Percentiles rank a stretch among this genome's conserved stretches.
Evolutionary conservation across 2,797 vertebrate genomes (phyloP).

Genomic region (Pantherophis alleghaniensis): DNA sequence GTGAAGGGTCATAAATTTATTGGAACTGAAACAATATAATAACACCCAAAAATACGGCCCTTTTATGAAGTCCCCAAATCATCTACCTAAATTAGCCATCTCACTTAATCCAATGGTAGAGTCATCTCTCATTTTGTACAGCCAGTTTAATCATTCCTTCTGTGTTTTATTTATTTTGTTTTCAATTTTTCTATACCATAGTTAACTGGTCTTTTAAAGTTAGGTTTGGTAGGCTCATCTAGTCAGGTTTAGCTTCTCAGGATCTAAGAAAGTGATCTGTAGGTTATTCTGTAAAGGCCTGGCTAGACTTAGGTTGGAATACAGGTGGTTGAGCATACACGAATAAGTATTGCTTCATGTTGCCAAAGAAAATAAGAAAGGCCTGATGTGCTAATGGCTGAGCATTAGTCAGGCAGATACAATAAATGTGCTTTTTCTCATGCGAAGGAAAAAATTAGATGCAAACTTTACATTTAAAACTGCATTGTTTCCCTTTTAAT

Average conservation of each 20-base stretch:
- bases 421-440: conserved; percentile 84
- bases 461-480: conserved; percentile 98
- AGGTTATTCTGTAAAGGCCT: conserved; percentile 62
- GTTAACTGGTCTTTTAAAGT: conserved; percentile 16
- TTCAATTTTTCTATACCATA: conserved; percentile 34
- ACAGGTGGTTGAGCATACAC: conserved; percentile 60
- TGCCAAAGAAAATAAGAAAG: conserved; percentile 75
- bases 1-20: background rate
- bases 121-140: background rate
- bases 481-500: conserved; percentile 95
- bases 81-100: background rate
- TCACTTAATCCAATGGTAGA: background rate
- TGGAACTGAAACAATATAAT: background rate
- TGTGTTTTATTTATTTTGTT: background rate
- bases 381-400: conserved; percentile 71
- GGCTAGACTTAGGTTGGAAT: conserved; percentile 64
- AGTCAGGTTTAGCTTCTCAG: conserved; percentile 44
- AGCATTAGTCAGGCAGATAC: conserved; percentile 77
- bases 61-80: background rate
- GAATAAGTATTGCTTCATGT: conserved; percentile 58
- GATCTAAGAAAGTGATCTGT: conserved; percentile 21
- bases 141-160: background rate
- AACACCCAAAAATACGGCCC: background rate
- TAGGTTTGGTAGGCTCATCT: conserved; percentile 40
- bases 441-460: conserved; percentile 84